Evolutionary conservation across 2,797 vertebrate genomes (phyloP).

Genomic region (Pempheris klunzingeri): DNA sequence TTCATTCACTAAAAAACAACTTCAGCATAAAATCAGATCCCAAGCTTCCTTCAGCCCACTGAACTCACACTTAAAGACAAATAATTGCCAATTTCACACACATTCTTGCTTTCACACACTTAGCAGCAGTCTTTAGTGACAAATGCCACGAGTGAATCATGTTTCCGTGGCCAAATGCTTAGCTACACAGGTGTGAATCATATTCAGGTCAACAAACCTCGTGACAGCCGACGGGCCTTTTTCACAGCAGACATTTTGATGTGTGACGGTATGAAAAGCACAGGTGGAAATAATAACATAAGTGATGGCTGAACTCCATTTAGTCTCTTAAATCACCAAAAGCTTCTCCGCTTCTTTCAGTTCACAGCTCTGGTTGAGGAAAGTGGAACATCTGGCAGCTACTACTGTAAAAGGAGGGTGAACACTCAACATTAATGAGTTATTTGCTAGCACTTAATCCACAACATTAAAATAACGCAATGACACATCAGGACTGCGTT

Average conservation of each 20-base stretch:
- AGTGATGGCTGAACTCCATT: not conserved
- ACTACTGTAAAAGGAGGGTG: no score
- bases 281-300: not conserved
- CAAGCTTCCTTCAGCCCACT: not conserved
- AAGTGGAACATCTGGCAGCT: no score
- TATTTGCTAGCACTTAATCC: not conserved
- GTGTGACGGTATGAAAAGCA: not conserved
- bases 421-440: no score
- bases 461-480: not conserved
- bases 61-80: not conserved
- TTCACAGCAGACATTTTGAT: not conserved
- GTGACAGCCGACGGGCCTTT: not conserved
- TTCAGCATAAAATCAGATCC: not conserved
- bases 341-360: no score
- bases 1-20: not conserved
- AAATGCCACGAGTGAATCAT: not conserved
- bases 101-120: not conserved
- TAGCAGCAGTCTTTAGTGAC: not conserved
- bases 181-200: not conserved
- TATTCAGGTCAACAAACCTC: slow-evolving; percentile 5
- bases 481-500: no score
- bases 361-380: no score
- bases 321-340: not conserved
- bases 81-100: not conserved
- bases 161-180: not conserved